A percentile compares a stretch with the other conserved stretches of the same genome.
Evolutionary conservation across 92 coral and sea anemone genomes (phyloP).

Genomic region (Anthopleura xanthogrammica): DNA sequence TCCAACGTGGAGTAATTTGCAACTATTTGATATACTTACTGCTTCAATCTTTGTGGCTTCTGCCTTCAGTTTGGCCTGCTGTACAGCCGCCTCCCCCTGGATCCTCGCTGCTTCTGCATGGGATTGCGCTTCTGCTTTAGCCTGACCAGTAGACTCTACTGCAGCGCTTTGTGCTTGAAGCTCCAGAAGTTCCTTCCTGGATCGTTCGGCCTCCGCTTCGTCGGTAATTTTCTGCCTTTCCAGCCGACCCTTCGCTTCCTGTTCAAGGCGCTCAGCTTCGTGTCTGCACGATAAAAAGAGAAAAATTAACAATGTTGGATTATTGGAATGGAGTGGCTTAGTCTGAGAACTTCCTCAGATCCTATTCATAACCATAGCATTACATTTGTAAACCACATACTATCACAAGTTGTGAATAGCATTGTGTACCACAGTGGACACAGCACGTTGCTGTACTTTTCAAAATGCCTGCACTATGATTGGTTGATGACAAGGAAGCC

Average conservation of each 20-base stretch:
- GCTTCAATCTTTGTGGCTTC: constrained; percentile 93
- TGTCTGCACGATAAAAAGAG: constrained; percentile 48
- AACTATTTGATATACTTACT: constrained; percentile 50
- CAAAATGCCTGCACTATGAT: no score
- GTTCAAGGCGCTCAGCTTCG: constrained; percentile 97
- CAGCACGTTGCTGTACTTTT: no score
- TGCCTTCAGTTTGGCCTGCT: constrained; percentile 92
- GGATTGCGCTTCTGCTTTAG: constrained; percentile 99
- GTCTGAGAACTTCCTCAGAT: no score
- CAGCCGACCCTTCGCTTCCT: constrained; percentile 95
- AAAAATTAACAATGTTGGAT: neutral
- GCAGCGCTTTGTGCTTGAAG: constrained; percentile 99
- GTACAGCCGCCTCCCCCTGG: constrained; percentile 94
- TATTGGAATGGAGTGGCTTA: neutral
- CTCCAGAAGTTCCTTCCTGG: constrained; percentile 86
- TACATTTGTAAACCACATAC: no score
- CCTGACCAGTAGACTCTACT: constrained; percentile 99
- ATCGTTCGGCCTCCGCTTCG: constrained; percentile 96
- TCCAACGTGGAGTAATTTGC: no score
- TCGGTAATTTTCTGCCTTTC: constrained; percentile 96
- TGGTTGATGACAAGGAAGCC: no score
- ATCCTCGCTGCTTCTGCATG: constrained; percentile 98
- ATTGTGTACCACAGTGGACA: no score
- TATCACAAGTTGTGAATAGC: no score
- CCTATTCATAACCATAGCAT: no score